phyloP scores from a whole-genome alignment of 2,888 invertebrate species.

The Campaea margaritaria region DNA sequence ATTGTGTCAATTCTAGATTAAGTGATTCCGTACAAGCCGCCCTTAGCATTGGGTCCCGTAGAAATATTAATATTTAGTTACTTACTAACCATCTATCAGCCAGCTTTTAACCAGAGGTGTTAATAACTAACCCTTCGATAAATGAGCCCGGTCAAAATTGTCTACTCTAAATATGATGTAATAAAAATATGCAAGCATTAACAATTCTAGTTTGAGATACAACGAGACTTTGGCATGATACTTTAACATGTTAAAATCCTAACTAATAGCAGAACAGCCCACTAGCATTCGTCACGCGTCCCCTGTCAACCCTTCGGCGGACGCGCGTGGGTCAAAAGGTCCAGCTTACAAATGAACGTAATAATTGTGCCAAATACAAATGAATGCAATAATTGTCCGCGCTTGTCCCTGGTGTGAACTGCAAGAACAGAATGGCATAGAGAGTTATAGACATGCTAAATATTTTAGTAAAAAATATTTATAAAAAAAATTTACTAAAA shows the following conservation, averaged over 20 bases:
- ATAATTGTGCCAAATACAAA: constrained; percentile 84
- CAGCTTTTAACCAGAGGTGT: background rate
- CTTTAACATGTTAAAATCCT: constrained; percentile 51
- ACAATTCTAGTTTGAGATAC: constrained; percentile 18
- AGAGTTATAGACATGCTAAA: constrained; percentile 33
- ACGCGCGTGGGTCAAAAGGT: constrained; percentile 61
- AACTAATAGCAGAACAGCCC: constrained; percentile 69
- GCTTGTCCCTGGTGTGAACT: constrained; percentile 58
- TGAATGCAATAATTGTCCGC: constrained; percentile 83
- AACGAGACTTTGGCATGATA: constrained; percentile 31
- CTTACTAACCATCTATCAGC: background rate
- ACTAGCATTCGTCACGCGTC: constrained; percentile 69
- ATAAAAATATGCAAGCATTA: background rate
- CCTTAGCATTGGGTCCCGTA: too few relatives aligned
- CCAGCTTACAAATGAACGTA: constrained; percentile 82
- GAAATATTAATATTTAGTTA: too few relatives aligned
- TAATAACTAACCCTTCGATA: background rate
- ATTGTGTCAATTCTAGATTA: too few relatives aligned
- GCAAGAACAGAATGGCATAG: constrained; percentile 46
- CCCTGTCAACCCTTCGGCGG: constrained; percentile 68
- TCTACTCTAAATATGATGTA: constrained; percentile 1
- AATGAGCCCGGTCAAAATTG: background rate
- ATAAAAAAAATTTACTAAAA: too few relatives aligned
- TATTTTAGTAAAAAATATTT: background rate
- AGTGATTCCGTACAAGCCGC: too few relatives aligned